phyloP scores from a whole-genome alignment of 1,140 invertebrate genomes.

The Heliothis subflexa region DNA sequence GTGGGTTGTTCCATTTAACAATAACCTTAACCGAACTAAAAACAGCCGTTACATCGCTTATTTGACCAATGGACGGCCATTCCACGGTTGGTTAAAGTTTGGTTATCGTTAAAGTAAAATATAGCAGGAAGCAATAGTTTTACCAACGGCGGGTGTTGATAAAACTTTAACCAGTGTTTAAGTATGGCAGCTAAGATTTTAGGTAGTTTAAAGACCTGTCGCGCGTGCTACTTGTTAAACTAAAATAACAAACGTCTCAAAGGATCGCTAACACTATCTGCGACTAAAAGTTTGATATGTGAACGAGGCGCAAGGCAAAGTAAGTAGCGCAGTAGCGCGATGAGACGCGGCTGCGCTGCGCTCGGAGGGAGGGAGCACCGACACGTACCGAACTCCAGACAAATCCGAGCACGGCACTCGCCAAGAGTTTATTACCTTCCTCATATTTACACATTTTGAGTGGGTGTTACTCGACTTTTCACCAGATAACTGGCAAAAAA shows the following conservation, averaged over 20 bases:
- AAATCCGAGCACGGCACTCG: constrained; percentile 75
- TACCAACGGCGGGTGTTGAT: neutral
- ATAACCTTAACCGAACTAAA: too few species aligned
- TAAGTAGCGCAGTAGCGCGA: constrained; percentile 54
- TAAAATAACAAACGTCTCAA: constrained; percentile 64
- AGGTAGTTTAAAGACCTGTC: constrained; percentile 1
- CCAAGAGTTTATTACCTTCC: constrained; percentile 80
- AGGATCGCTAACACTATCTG: constrained; percentile 63
- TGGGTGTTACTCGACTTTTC: constrained; percentile 67
- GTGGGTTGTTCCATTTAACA: too few species aligned
- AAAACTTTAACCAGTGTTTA: neutral
- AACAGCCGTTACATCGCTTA: too few species aligned
- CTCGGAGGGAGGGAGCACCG: constrained; percentile 55
- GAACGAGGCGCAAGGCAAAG: constrained; percentile 55
- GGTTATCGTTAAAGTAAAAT: too few species aligned
- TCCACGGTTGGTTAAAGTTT: too few species aligned
- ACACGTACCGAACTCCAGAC: constrained; percentile 76
- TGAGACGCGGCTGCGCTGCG: constrained; percentile 48
- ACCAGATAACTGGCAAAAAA: constrained; percentile 9
- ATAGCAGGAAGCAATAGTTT: neutral
- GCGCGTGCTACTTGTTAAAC: neutral
- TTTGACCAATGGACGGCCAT: too few species aligned
- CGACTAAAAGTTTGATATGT: constrained; percentile 69
- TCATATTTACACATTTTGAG: constrained; percentile 83
- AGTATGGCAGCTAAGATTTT: too few species aligned